A percentile compares a stretch with the other conserved stretches of the same genome.
Evolutionary conservation across 2,888 invertebrate species (phyloP).

Genomic region (Acleris holmiana): DNA sequence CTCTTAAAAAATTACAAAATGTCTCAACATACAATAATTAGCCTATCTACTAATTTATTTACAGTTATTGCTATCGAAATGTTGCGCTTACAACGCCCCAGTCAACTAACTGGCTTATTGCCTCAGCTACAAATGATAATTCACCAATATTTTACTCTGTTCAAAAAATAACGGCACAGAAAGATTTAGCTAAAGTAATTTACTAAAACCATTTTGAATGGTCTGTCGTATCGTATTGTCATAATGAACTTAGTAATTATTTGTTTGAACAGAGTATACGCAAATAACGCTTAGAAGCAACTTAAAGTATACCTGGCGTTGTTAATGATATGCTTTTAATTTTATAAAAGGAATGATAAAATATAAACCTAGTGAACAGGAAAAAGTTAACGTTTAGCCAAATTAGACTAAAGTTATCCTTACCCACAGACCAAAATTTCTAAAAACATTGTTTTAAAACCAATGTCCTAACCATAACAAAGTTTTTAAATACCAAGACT

Average conservation of each 20-base stretch:
- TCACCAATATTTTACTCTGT: constrained; percentile 57
- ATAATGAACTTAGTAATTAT: constrained; percentile 18
- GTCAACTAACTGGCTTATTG: constrained; percentile 71
- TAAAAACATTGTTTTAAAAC: constrained; percentile 45
- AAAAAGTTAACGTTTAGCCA: not conserved
- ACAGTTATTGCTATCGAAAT: constrained; percentile 82
- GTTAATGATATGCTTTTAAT: constrained; percentile 73
- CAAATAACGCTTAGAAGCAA: constrained; percentile 55
- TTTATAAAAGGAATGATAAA: constrained; percentile 70
- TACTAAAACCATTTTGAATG: constrained; percentile 32
- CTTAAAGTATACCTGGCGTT: constrained; percentile 62
- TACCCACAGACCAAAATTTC: constrained; percentile 35
- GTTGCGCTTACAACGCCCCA: constrained; percentile 79
- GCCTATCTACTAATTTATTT: constrained; percentile 78
- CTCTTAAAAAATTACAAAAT: constrained; percentile 82
- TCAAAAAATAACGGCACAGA: constrained; percentile 44
- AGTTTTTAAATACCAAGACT: constrained; percentile 20
- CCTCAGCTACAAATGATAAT: constrained; percentile 67
- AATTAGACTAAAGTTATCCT: not conserved
- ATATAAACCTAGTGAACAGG: constrained; percentile 41
- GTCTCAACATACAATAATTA: constrained; percentile 80
- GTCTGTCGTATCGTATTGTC: constrained; percentile 28
- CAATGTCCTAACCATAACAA: constrained; percentile 13
- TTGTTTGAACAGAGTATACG: constrained; percentile 58
- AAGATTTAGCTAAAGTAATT: constrained; percentile 28